Conservation (phyloP, 2,797 vertebrate species). For the Buceros bicornis region DNA sequence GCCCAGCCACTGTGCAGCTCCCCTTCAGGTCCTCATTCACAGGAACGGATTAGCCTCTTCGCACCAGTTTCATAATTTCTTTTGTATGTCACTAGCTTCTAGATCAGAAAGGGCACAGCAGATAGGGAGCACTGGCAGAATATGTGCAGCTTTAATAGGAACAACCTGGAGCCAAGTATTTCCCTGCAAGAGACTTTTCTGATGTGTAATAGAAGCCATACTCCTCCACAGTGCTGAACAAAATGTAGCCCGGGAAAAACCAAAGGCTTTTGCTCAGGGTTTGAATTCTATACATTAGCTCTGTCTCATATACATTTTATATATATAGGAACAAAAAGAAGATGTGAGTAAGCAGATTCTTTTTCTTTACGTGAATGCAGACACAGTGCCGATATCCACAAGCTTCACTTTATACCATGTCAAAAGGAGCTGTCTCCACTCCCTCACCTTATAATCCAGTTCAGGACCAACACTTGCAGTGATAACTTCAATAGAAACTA, state of each 20-base stretch:
- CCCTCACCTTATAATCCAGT: neutral
- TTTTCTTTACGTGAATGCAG: neutral
- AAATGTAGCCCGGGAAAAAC: neutral
- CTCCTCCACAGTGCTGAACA: neutral
- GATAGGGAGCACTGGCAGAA: neutral
- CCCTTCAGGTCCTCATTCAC: neutral
- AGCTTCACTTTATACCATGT: neutral
- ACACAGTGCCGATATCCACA: neutral
- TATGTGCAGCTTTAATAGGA: neutral
- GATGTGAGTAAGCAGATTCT: neutral
- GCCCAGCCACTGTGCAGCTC: neutral
- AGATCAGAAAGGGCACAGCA: neutral
- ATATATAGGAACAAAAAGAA: neutral
- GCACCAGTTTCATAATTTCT: neutral
- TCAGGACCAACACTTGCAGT: neutral
- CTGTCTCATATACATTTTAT: neutral
- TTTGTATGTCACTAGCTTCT: neutral
- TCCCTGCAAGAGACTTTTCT: neutral
- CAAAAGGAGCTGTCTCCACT: neutral
- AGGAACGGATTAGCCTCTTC: neutral
- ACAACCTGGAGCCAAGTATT: neutral
- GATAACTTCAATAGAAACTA: slow-evolving; percentile 9
- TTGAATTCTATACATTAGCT: neutral
- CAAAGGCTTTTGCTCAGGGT: neutral
- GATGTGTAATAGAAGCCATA: slow-evolving; percentile 18